These are phyloP conservation scores for Clinocottus analis DNA, from an alignment of 2,113 vertebrate genomes.

Conservation along the genomic window DNA sequence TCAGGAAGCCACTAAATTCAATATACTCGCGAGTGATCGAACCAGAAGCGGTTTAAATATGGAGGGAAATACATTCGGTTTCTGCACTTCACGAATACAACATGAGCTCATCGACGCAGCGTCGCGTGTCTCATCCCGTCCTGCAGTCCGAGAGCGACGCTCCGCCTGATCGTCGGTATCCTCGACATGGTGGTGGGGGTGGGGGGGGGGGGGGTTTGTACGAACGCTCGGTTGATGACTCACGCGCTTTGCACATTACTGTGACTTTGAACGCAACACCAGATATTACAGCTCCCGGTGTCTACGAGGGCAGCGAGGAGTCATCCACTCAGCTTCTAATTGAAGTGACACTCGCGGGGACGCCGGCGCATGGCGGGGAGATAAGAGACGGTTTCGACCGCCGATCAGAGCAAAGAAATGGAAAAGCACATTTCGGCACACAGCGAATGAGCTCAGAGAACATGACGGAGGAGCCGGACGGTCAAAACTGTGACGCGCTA, in stretches of 20 bases:
- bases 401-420: not conserved
- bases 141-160: not conserved
- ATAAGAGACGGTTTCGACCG: not conserved
- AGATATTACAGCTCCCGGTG: constrained; percentile 9
- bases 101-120: constrained; percentile 21
- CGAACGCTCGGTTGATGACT: too few species aligned
- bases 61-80: constrained; percentile 38
- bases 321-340: not conserved
- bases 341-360: constrained; percentile 10
- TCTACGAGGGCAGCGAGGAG: not conserved
- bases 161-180: constrained; percentile 5
- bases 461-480: not conserved
- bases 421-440: not conserved
- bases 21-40: constrained; percentile 65
- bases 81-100: constrained; percentile 18
- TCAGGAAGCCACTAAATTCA: constrained; percentile 73
- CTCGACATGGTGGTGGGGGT: too few species aligned
- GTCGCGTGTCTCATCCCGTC: constrained; percentile 22
- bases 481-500: not conserved
- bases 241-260: not conserved
- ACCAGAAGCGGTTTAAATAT: constrained; percentile 56
- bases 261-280: constrained; percentile 22
- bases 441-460: not conserved
- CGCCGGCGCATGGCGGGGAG: too few species aligned
- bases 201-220: too few species aligned